These are phyloP conservation scores for Hipparchia semele DNA, from an alignment of 2,888 invertebrate species.

Conservation along the genomic window DNA sequence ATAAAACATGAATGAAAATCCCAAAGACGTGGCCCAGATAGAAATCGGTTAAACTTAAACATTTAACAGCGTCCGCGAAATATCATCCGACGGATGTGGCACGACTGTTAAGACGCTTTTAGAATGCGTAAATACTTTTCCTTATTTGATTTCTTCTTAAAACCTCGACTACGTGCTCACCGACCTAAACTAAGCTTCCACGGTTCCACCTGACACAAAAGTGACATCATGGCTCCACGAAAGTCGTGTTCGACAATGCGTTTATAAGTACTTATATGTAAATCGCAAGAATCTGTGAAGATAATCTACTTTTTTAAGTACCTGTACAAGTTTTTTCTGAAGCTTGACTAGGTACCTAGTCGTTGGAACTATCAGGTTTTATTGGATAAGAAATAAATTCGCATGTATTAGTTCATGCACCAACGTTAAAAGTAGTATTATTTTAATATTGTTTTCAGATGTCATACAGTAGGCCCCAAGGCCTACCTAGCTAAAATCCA, in stretches of 20 bases:
- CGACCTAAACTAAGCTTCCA: constrained; percentile 40
- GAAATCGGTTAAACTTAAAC: constrained; percentile 24
- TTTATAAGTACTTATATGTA: constrained; percentile 13
- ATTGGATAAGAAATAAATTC: too few species aligned
- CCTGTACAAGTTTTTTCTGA: not conserved
- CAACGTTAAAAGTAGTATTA: not conserved
- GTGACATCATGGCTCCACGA: constrained; percentile 50
- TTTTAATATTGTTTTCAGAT: too few species aligned
- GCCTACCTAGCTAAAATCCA: not conserved
- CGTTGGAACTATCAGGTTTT: not conserved
- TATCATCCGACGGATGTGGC: constrained; percentile 36
- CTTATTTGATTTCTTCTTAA: constrained; percentile 45
- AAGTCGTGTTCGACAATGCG: constrained; percentile 41
- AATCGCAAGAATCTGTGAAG: constrained; percentile 21
- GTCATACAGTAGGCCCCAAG: too few species aligned
- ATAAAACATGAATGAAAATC: constrained; percentile 19
- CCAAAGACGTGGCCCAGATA: constrained; percentile 22
- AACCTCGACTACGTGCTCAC: constrained; percentile 45
- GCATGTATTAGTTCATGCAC: too few species aligned
- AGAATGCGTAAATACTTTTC: constrained; percentile 46
- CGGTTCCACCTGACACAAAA: constrained; percentile 40
- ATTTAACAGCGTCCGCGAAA: constrained; percentile 31
- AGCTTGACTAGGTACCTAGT: not conserved
- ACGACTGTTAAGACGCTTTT: constrained; percentile 34
- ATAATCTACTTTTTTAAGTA: not conserved